phyloP scores from a whole-genome alignment of 2,113 vertebrate species.

The Paramormyrops kingsleyae region DNA sequence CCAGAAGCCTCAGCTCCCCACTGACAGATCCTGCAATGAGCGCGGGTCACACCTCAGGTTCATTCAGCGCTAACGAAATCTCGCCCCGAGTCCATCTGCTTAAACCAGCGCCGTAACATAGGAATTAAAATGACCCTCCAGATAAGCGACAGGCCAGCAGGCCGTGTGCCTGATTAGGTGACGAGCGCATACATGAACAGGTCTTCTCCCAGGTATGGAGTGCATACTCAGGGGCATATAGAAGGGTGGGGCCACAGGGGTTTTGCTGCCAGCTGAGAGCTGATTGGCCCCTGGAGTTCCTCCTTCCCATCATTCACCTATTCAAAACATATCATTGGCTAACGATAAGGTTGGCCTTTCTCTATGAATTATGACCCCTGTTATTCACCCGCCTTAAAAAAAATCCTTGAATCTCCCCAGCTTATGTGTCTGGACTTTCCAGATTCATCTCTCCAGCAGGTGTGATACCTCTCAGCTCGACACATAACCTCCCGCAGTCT shows the following conservation, averaged over 20 bases:
- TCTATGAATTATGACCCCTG: not conserved
- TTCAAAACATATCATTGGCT: not conserved
- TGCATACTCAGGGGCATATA: not conserved
- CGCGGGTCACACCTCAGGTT: not conserved
- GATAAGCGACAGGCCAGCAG: not conserved
- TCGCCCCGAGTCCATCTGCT: not conserved
- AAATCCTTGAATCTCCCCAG: not conserved
- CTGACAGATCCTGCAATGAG: not conserved
- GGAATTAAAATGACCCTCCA: slow-evolving; percentile 16
- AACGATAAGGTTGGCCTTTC: not conserved
- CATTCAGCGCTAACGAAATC: not conserved
- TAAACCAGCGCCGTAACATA: not conserved
- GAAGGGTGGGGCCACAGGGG: not conserved
- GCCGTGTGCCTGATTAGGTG: slow-evolving; percentile 1
- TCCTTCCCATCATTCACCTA: not conserved
- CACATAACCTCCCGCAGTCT: slow-evolving; percentile 14
- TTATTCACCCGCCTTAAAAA: not conserved
- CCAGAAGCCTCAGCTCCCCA: not conserved
- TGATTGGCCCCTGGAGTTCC: not conserved
- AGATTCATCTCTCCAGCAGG: slow-evolving; percentile 17
- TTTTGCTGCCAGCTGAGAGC: not conserved
- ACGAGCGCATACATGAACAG: slow-evolving; percentile 19
- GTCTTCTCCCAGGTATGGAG: slow-evolving; percentile 12
- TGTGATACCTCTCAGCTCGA: slow-evolving; percentile 17
- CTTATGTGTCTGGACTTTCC: not conserved